Evolutionary conservation across 1,140 invertebrate species (phyloP).

Genomic region (Drosophila aff.): DNA sequence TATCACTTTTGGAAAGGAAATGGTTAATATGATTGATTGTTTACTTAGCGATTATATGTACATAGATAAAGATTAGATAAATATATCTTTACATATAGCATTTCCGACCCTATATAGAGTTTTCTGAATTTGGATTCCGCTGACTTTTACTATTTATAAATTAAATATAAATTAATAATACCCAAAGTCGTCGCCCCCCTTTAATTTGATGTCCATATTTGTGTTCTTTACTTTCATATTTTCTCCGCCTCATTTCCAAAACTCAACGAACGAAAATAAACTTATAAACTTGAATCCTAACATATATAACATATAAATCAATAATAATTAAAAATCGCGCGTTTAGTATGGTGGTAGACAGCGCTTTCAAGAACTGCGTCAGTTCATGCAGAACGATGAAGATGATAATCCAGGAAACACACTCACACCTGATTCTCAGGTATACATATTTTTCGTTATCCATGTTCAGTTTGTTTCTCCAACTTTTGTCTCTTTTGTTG

Average conservation of each 20-base stretch:
- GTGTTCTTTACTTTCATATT: conserved; percentile 80
- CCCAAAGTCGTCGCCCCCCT: conserved; percentile 31
- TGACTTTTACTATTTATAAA: conserved; percentile 1
- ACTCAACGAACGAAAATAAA: conserved; percentile 21
- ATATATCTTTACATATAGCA: neutral
- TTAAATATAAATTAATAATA: conserved; percentile 10
- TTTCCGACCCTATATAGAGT: neutral
- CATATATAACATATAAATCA: conserved; percentile 34
- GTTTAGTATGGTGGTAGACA: conserved; percentile 86
- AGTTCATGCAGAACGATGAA: conserved; percentile 93
- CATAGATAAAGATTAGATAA: conserved; percentile 12
- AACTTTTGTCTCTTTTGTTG: neutral
- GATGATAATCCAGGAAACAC: conserved; percentile 88
- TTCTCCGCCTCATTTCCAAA: conserved; percentile 67
- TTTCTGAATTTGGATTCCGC: neutral
- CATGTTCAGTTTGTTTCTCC: conserved; percentile 30
- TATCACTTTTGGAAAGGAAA: neutral
- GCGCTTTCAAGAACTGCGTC: conserved; percentile 92
- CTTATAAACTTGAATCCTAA: conserved; percentile 39
- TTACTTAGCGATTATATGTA: conserved; percentile 7
- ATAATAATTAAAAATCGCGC: conserved; percentile 46
- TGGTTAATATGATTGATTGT: conserved; percentile 9
- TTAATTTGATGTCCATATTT: conserved; percentile 69
- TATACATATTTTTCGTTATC: conserved; percentile 85
- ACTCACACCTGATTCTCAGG: conserved; percentile 92